phyloP scores from a whole-genome alignment of 2,888 invertebrate genomes.

The Ophion slaviceki region DNA sequence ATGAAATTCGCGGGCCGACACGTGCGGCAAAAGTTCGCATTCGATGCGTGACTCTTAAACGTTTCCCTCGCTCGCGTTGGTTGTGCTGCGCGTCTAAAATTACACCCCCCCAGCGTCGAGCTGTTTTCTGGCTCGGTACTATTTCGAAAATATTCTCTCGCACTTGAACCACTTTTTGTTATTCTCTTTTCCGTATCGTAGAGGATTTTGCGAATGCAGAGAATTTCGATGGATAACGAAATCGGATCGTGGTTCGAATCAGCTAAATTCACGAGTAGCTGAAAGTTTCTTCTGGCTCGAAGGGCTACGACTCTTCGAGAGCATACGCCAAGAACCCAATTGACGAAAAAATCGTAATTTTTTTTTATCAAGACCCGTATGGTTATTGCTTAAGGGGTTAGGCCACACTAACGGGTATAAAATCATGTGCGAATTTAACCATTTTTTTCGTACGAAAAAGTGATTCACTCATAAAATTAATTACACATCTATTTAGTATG shows the following conservation, averaged over 20 bases:
- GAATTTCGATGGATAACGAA: constrained; percentile 13
- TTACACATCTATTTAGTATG: no score
- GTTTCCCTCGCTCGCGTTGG: constrained; percentile 42
- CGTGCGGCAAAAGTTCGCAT: constrained; percentile 12
- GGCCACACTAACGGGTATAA: no score
- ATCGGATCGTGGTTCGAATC: not conserved
- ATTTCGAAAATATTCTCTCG: constrained; percentile 61
- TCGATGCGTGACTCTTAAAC: constrained; percentile 43
- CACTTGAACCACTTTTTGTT: constrained; percentile 62
- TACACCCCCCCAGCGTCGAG: constrained; percentile 45
- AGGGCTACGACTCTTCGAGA: not conserved
- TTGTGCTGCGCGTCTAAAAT: constrained; percentile 60
- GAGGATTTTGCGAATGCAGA: constrained; percentile 33
- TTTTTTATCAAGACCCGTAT: no score
- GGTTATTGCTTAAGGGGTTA: no score
- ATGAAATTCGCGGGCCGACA: constrained; percentile 44
- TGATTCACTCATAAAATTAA: no score
- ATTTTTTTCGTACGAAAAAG: no score
- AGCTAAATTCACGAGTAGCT: not conserved
- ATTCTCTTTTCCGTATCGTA: constrained; percentile 6
- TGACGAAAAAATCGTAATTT: no score
- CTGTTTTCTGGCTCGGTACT: constrained; percentile 57
- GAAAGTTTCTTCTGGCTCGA: not conserved
- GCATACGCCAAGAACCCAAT: no score
- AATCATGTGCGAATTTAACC: no score